A percentile compares a stretch with the other conserved stretches of the same genome.
These are phyloP conservation scores for Entomyzon cyanotis DNA, from an alignment of 2,113 vertebrate genomes.

Conservation along the genomic window DNA sequence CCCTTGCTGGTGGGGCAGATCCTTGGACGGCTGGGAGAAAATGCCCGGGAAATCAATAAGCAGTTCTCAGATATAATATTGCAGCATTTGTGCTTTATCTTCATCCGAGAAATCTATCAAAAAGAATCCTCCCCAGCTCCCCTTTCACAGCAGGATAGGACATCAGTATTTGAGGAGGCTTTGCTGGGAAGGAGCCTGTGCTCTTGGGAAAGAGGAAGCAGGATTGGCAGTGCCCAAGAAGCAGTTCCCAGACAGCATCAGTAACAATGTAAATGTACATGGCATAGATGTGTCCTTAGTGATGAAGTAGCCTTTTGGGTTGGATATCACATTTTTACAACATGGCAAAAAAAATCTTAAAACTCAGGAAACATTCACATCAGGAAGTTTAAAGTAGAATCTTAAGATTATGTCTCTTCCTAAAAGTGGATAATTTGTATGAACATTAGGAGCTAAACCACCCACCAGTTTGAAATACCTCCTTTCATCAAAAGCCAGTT, in stretches of 20 bases:
- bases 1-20: neutral
- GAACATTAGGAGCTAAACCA: neutral
- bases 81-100: neutral
- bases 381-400: neutral
- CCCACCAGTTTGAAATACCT: neutral
- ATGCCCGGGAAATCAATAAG: neutral
- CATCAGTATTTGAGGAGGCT: neutral
- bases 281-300: neutral
- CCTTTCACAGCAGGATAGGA: neutral
- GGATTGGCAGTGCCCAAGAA: neutral
- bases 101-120: neutral
- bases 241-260: neutral
- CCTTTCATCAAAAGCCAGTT: neutral
- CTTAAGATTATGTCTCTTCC: neutral
- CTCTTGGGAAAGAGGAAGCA: neutral
- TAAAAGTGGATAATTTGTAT: neutral
- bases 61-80: too few relatives aligned
- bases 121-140: neutral
- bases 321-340: neutral
- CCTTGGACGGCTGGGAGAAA: neutral
- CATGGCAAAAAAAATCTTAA: neutral
- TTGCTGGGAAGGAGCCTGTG: fast-evolving
- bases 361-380: neutral
- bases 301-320: neutral
- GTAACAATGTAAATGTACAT: neutral